Evolutionary conservation across 2,797 vertebrate genomes (phyloP).

Genomic region (Anabacerthia variegaticeps): DNA sequence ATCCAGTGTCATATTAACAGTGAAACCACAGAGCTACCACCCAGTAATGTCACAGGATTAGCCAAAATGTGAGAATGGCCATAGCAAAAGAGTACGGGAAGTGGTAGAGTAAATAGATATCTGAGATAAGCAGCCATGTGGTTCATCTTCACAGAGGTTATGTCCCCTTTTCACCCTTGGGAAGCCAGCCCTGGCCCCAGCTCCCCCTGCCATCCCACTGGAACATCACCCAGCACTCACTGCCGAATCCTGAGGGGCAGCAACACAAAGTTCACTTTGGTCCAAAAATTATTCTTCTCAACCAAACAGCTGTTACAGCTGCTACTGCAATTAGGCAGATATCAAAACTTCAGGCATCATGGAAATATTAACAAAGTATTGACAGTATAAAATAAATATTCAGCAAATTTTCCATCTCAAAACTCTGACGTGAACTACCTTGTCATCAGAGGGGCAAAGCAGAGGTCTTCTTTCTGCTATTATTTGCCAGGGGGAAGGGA

Average conservation of each 20-base stretch:
- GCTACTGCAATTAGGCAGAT: background rate
- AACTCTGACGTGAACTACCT: background rate
- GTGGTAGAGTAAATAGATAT: background rate
- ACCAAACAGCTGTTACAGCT: background rate
- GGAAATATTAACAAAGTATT: background rate
- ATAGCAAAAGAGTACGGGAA: background rate
- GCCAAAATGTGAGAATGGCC: background rate
- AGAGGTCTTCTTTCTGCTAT: background rate
- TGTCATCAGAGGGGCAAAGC: background rate
- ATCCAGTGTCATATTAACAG: background rate
- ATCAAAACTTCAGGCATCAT: background rate
- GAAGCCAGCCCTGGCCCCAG: background rate
- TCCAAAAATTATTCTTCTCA: background rate
- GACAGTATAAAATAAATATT: background rate
- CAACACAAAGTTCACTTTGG: background rate
- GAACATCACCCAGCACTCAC: background rate
- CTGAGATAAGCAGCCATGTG: background rate
- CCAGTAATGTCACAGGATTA: background rate
- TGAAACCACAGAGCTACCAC: background rate
- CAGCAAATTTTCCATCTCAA: background rate
- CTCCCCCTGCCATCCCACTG: background rate
- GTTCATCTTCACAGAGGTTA: background rate
- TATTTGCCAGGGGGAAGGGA: background rate
- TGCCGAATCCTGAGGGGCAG: background rate
- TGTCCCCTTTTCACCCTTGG: background rate